Percentiles rank a stretch among this genome's conserved stretches.
Conservation (phyloP, 1,140 invertebrate genomes). For the Drosophila tropicalis region DNA sequence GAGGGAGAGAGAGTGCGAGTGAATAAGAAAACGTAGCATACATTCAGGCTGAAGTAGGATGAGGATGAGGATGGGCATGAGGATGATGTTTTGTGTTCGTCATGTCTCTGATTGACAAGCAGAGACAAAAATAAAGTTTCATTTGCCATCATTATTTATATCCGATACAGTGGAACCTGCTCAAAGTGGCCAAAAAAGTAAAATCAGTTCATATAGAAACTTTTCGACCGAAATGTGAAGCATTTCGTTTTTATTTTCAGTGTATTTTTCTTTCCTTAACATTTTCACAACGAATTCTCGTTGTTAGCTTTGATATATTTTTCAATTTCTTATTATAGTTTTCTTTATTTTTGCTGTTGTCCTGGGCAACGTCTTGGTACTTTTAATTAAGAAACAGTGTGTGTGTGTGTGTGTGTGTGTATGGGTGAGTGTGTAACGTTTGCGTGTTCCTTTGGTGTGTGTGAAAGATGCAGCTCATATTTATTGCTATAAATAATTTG, state of each 20-base stretch:
- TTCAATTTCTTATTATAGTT: slow-evolving; percentile 52
- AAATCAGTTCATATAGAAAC: too few species aligned
- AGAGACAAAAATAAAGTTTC: slow-evolving; percentile 19
- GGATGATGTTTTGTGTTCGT: neutral
- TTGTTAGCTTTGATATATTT: slow-evolving; percentile 47
- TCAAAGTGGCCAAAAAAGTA: neutral
- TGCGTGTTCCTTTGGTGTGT: neutral
- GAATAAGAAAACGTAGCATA: slow-evolving; percentile 53
- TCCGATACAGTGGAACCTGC: slow-evolving; percentile 31
- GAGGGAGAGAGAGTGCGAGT: neutral
- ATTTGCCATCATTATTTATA: slow-evolving; percentile 50
- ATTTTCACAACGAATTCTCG: neutral
- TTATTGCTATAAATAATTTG: slow-evolving; percentile 73
- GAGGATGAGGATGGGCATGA: neutral
- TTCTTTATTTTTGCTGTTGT: neutral
- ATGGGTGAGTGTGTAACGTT: neutral
- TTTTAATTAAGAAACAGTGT: slow-evolving; percentile 53
- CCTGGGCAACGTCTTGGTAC: slow-evolving; percentile 14
- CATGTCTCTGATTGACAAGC: neutral
- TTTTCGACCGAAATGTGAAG: too few species aligned
- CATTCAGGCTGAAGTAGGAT: slow-evolving; percentile 29
- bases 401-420: neutral
- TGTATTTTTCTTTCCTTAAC: too few species aligned
- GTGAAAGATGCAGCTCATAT: slow-evolving; percentile 48
- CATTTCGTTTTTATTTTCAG: neutral